Base-by-base conservation (phyloP, 2,797 vertebrate genomes). In the Petrocephalus sullivani region DNA sequence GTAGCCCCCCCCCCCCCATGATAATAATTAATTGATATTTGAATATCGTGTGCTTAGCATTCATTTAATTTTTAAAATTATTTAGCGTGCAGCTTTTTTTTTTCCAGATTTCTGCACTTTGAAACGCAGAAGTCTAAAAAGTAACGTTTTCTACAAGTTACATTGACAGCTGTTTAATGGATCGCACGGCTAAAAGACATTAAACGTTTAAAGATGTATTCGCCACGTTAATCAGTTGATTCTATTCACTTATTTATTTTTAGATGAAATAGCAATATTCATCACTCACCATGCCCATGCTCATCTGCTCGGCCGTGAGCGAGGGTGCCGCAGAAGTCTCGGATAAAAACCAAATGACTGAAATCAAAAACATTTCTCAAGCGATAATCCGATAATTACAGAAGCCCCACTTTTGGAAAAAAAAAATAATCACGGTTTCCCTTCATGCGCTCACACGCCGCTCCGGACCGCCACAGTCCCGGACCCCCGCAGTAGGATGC, bases 231-330 rank as follows among this genome's bases (percentile, higher is more conserved):
- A 75, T 75, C 33, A 33, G 37, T 75, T 12, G 67, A 37, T 75
- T 71, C 64, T 6, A 37, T 71, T 37, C 37, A 33, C 23, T 71
- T 71, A 16, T 14, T 67, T 23, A 33, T 71, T 41, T 75, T 75
- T 19, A 75, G 67, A 75, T 37, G 49, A 51, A 82, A 53, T 82
- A 53, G 19, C 75, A 16, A n/a, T n/a, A n/a, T n/a, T n/a, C 46
- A 28, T 87, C 86, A 67, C 86, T 87, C 60, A 87, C 86, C 86
- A 87, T 67, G 19, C 86, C 61, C 86, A 51, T 67, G 61, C 56
- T 87, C 86, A 71, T 87, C 86, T 87, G 86, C 86, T 67, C 60
- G 8, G 86, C 46, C 86, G 86, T 86, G 58, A 86, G 85, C 23
- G 60, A 87, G 60, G 60, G 86, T 67, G 60, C 86, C 21, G 86